A percentile compares a stretch with the other conserved stretches of the same genome.
phyloP scores from a whole-genome alignment of 2,113 vertebrate genomes.

The Blennius ocellaris region DNA sequence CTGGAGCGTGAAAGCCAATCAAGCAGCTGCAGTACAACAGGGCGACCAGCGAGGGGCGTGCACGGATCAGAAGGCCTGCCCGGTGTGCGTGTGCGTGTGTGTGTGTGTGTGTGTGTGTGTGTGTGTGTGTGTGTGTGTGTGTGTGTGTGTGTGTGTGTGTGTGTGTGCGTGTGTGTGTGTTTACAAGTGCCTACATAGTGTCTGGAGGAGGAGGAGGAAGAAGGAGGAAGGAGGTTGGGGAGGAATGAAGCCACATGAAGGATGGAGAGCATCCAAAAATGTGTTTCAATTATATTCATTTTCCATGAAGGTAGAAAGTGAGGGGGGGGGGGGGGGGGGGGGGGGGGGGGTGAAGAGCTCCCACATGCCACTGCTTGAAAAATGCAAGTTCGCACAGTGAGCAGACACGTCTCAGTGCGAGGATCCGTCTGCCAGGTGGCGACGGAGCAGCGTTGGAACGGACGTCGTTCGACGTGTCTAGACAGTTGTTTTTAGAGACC shows the following conservation, averaged over 20 bases:
- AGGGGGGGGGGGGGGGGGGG: conserved; percentile 13
- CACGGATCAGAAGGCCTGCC: conserved; percentile 5
- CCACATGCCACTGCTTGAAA: conserved; percentile 59
- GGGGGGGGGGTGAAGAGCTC: conserved; percentile 20
- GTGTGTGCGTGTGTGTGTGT: conserved; percentile 23
- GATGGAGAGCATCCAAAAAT: conserved; percentile 49
- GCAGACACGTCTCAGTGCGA: conserved; percentile 43
- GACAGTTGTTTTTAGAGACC: conserved; percentile 66
- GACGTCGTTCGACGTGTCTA: conserved; percentile 66
- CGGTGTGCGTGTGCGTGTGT: not conserved
- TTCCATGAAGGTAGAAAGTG: conserved; percentile 36
- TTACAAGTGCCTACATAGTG: conserved; percentile 47
- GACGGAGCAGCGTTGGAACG: conserved; percentile 13
- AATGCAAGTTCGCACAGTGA: conserved; percentile 49
- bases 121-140: conserved; percentile 15
- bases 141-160: conserved; percentile 1
- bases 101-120: conserved; percentile 14
- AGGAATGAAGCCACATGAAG: conserved; percentile 27
- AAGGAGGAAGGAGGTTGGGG: not conserved
- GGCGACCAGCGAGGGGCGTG: conserved; percentile 61
- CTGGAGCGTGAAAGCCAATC: conserved; percentile 73
- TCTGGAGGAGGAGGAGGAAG: conserved; percentile 39
- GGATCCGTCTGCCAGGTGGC: conserved; percentile 29
- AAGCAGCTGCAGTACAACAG: conserved; percentile 67
- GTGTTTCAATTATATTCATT: conserved; percentile 42